Base-by-base conservation (phyloP, 2,113 vertebrate genomes). In the Pygathrix nemaeus region DNA sequence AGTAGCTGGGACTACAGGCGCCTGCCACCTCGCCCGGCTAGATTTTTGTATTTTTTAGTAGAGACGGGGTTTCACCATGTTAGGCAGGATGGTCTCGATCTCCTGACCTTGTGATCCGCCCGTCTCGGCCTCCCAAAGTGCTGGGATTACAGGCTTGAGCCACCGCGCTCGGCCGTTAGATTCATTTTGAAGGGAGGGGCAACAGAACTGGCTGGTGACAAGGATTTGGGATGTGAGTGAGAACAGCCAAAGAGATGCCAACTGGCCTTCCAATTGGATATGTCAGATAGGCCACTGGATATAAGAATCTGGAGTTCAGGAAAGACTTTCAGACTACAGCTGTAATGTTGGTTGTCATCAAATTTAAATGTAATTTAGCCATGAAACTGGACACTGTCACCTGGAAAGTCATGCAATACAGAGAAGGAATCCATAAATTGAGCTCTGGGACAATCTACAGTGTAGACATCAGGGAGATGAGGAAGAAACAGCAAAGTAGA, bases 391-490 rank as follows among this genome's bases (percentile, higher is more conserved):
- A 64, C 40, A 18, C 6, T 16, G 7, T 57, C 7, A 30, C 8
- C n/a, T 5, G 20, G 8, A 88, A n/a, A 73, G 11, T 94, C 18
- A 52, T 25, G 70, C n/a, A n/a, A 21, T 11, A 48, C 8, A 90
- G 27, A 50, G 35, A 92, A 45, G 55, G 21, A n/a, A 76, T n/a
- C 10, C 4, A 64, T 50, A 20, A 4, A 25, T 9, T 30, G n/a
- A 4, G 3, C 6, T 82, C 2, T 27, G 52, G 6, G 32, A 27
- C 2, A 55, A 2, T 55, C 32, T 1, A 21, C 1, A 12, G 43
- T 27, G 4, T 2, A 79, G 4, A 21, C 3, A 10, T 45, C 30
- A 78, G 40, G 79, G 21, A 32, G 6, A 79, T 10, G 30, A 59
- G 17, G 5, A 70, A 8, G 30, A 68, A 85, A 76, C 0, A 40